Percentiles rank a stretch among this genome's conserved stretches.
These are phyloP conservation scores for Alviniconcha marisindica DNA, from an alignment of 1,140 invertebrate species.

Conservation along the genomic window DNA sequence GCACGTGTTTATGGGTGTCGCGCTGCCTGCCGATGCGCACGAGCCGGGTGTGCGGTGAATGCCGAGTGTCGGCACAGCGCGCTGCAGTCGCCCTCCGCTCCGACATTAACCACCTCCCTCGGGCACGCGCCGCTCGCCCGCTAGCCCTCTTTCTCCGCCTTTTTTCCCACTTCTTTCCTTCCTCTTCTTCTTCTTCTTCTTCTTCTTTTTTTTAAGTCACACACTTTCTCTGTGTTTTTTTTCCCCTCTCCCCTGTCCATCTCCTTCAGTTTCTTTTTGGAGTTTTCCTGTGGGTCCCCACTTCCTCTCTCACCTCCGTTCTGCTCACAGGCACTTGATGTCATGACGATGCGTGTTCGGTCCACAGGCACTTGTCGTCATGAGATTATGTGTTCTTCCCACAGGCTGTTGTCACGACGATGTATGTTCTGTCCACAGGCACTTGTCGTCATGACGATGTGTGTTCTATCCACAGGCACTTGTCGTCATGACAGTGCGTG, in stretches of 20 bases:
- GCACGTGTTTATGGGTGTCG: slow-evolving; percentile 42
- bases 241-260: not conserved
- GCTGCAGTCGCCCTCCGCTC: slow-evolving; percentile 5
- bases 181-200: not conserved
- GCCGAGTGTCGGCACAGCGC: slow-evolving; percentile 14
- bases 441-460: no score
- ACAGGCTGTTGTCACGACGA: no score
- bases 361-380: no score
- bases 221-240: no score
- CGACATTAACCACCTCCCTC: no score
- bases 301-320: not conserved
- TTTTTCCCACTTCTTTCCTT: not conserved
- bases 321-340: not conserved
- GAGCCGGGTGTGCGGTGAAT: slow-evolving; percentile 19
- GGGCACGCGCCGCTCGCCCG: no score
- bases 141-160: not conserved
- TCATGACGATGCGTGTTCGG: no score
- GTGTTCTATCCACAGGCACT: no score
- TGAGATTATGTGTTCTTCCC: no score
- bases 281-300: not conserved
- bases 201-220: not conserved
- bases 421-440: no score
- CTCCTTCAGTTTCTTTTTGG: not conserved
- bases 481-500: no score
- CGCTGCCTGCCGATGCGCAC: slow-evolving; percentile 37